Conservation (phyloP, 1,140 invertebrate species). For the Neocloeon triangulifer region DNA sequence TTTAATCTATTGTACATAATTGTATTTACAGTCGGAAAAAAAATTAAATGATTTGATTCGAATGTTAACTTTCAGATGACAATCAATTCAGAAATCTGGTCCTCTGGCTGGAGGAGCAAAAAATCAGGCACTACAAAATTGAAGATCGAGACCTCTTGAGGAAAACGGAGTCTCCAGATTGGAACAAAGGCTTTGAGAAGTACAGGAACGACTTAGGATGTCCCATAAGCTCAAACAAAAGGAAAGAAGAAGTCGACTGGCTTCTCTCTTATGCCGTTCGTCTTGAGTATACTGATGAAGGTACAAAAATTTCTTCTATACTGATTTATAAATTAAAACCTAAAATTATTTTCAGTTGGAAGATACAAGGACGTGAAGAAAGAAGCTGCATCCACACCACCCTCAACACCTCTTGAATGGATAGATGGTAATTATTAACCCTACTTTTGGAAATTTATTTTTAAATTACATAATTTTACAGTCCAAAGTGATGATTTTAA, state of each 20-base stretch:
- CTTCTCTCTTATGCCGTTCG: conserved; percentile 59
- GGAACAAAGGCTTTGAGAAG: conserved; percentile 45
- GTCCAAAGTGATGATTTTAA: conserved; percentile 66
- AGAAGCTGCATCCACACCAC: too few species aligned
- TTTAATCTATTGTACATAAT: conserved; percentile 8
- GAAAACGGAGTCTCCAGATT: conserved; percentile 33
- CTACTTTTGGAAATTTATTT: conserved; percentile 2
- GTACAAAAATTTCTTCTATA: too few species aligned
- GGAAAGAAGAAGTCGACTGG: conserved; percentile 51
- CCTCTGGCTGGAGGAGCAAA: conserved; percentile 84
- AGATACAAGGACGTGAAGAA: too few species aligned
- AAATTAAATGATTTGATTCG: conserved; percentile 9
- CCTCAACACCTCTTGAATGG: conserved; percentile 5
- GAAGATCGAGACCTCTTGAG: conserved; percentile 53
- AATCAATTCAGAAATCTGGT: conserved; percentile 56
- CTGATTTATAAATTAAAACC: too few species aligned
- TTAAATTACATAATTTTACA: conserved; percentile 15
- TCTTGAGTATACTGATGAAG: conserved; percentile 60
- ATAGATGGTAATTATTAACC: conserved; percentile 2
- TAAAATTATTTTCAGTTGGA: too few species aligned
- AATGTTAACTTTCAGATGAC: conserved; percentile 37
- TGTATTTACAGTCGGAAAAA: not conserved
- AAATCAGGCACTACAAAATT: conserved; percentile 70
- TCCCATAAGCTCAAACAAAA: conserved; percentile 20
- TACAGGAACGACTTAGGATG: conserved; percentile 56